Base-by-base conservation (phyloP, 2,797 vertebrate species). In the Urocyon cinereoargenteus region DNA sequence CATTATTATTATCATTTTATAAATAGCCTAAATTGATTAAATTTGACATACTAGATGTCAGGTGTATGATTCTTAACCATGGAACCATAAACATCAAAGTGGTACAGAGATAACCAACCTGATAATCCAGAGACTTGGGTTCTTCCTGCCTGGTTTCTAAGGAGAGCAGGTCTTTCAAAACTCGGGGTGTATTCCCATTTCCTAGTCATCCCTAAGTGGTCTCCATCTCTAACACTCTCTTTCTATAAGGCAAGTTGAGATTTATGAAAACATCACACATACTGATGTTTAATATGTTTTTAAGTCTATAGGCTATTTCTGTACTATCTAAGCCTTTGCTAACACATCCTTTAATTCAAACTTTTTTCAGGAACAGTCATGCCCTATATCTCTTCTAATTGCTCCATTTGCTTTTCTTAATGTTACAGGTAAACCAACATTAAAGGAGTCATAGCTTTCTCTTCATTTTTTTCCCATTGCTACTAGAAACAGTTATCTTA, bases 401-500 rank as follows among this genome's bases (percentile, higher is more conserved):
- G 59, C n/a, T n/a, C 64, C 57, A 88, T 87, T 91, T 88, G n/a
- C 59, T 40, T 87, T 86, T 70, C 51, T 64, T n/a, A 73, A 83
- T 34, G 11, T 75, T 90, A 55, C 59, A 86, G 31, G 28, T 77
- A 97, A 86, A 40, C 51, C 57, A 51, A 21, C 72, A 55, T 61
- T 92, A 72, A 96, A 79, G 68, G 0, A 77, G 8, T 0, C 53
- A 8, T n/a, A 57, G 59, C 5, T 59, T 85, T 94, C 72, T 59
- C 62, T 62, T 62, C 53, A 61, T 84, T 95, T 70, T 95, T 13
- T 16, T 59, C 70, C 93, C 13, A 4, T 3, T 40, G 4, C 87
- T 91, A 21, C 77, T 83, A 49, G 49, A 86, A 53, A 86, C 15
- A 8, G 77, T 84, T 78, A n/a, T 92, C 96, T 85, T 92, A 92